phyloP scores from a whole-genome alignment of 1,140 invertebrate genomes.

The Bombus sylvicola region DNA sequence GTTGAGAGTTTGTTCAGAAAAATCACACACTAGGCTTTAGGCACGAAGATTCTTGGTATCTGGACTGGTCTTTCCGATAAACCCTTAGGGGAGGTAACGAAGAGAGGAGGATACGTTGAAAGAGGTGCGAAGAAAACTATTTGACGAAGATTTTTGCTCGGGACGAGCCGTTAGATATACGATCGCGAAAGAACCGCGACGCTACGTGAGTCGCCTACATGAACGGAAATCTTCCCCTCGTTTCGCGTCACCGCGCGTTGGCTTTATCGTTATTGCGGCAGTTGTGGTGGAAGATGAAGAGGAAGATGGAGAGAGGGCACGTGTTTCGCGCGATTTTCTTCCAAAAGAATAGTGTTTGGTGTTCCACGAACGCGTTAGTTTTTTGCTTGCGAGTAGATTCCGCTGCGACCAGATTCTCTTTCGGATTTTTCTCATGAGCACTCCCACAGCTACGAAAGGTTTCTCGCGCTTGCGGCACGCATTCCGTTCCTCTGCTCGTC shows the following conservation, averaged over 20 bases:
- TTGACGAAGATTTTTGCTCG: constrained; percentile 71
- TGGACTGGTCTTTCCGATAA: background rate
- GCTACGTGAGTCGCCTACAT: constrained; percentile 76
- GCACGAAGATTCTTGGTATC: background rate
- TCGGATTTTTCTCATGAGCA: constrained; percentile 30
- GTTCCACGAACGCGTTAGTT: constrained; percentile 26
- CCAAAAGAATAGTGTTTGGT: constrained; percentile 44
- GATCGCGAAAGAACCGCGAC: constrained; percentile 73
- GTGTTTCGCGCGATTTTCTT: constrained; percentile 37
- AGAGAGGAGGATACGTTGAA: background rate
- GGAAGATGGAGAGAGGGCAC: too few species aligned
- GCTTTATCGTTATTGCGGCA: constrained; percentile 74
- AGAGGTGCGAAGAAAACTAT: constrained; percentile 78
- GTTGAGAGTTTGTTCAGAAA: background rate
- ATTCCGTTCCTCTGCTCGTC: constrained; percentile 37
- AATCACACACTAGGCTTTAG: background rate
- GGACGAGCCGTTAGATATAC: constrained; percentile 70
- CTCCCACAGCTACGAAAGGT: background rate
- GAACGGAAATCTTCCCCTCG: constrained; percentile 18
- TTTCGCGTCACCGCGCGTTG: constrained; percentile 4
- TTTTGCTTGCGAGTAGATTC: constrained; percentile 30
- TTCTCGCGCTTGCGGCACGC: constrained; percentile 21
- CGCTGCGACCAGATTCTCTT: constrained; percentile 8
- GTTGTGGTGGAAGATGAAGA: background rate
- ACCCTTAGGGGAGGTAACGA: background rate